phyloP scores from a whole-genome alignment of 2,113 vertebrate genomes.

The Rousettus leschenaultii region DNA sequence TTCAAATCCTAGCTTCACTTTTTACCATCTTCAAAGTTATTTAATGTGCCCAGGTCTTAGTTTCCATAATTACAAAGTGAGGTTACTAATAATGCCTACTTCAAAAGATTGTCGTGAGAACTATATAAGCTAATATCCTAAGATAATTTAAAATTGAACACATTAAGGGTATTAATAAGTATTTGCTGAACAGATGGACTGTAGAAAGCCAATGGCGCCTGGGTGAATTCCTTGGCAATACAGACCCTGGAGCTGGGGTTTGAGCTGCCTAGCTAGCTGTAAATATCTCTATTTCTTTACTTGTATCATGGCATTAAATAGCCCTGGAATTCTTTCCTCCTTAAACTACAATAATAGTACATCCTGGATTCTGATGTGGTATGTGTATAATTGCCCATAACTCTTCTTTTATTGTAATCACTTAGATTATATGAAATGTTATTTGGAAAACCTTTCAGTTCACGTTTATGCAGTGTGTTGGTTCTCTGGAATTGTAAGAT shows the following conservation, averaged over 20 bases:
- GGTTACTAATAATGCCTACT: neutral
- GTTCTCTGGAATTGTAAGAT: neutral
- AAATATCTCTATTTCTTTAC: neutral
- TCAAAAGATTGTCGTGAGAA: neutral
- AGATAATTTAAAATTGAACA: neutral
- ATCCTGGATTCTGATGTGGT: neutral
- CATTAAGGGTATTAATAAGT: neutral
- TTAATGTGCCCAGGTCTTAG: neutral
- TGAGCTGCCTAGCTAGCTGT: neutral
- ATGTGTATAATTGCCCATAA: neutral
- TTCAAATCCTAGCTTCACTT: neutral
- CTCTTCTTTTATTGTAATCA: neutral
- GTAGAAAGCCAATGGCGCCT: neutral
- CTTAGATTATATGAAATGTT: neutral
- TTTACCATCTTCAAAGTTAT: neutral
- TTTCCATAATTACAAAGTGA: neutral
- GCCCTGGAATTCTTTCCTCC: neutral
- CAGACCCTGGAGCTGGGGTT: no score
- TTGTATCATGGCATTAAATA: neutral
- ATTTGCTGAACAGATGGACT: neutral
- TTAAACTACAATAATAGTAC: neutral
- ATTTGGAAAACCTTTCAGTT: neutral
- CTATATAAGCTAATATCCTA: neutral
- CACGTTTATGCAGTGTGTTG: neutral
- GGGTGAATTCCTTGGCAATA: neutral